phyloP scores from a whole-genome alignment of 2,113 vertebrate genomes.

The Thryonomys swinderianus region DNA sequence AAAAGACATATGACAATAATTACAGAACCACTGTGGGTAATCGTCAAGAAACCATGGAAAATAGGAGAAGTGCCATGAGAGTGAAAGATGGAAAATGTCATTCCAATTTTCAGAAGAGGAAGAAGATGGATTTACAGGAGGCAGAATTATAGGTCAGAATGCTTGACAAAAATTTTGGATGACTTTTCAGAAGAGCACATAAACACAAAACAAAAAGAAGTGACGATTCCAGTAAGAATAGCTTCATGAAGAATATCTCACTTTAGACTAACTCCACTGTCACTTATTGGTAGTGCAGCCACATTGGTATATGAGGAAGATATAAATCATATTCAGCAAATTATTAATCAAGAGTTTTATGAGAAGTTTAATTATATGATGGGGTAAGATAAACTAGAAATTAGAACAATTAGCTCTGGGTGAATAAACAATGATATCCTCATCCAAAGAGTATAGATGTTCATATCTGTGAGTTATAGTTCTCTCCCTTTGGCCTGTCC shows the following conservation, averaged over 20 bases:
- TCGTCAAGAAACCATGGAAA: slow-evolving; percentile 60
- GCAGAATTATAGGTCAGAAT: slow-evolving; percentile 3
- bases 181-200: neutral
- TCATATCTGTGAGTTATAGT: neutral
- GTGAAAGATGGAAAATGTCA: slow-evolving; percentile 60
- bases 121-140: slow-evolving; percentile 40
- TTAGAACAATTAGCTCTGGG: neutral
- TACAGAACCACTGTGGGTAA: slow-evolving; percentile 39
- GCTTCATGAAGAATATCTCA: neutral
- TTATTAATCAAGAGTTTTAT: neutral
- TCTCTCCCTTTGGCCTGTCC: neutral
- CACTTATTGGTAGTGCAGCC: neutral
- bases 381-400: too few species aligned
- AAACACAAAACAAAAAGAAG: neutral
- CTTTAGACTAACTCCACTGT: neutral
- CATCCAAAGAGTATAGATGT: neutral
- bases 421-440: neutral
- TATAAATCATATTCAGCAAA: neutral
- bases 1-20: neutral
- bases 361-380: neutral
- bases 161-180: slow-evolving; percentile 29
- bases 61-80: slow-evolving; percentile 37
- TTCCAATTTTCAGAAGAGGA: slow-evolving; percentile 31
- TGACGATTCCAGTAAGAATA: neutral
- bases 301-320: neutral